A percentile compares a stretch with the other conserved stretches of the same genome.
Evolutionary conservation across 2,888 invertebrate genomes (phyloP).

Genomic region (Conchocele bisecta): DNA sequence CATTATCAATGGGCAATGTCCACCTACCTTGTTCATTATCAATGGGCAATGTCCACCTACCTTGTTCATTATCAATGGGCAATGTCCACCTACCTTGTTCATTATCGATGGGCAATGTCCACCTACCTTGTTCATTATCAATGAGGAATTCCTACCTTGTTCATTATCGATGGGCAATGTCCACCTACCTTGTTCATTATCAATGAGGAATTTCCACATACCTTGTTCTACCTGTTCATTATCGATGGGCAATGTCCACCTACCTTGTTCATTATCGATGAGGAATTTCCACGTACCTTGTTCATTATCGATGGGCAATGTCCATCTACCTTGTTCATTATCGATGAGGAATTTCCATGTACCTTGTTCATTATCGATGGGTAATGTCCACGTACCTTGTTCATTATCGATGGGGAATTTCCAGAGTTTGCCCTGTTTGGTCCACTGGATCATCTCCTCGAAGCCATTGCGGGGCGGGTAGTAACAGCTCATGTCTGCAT

Average conservation of each 20-base stretch:
- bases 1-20: background rate
- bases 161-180: background rate
- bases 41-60: background rate
- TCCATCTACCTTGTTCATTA: background rate
- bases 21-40: background rate
- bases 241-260: conserved; percentile 97
- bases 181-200: background rate
- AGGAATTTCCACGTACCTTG: background rate
- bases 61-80: background rate
- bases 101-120: background rate
- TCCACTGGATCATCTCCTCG: conserved; percentile 97
- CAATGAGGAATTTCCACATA: background rate
- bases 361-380: background rate
- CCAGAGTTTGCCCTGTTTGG: conserved; percentile 97
- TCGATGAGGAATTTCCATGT: background rate
- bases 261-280: background rate
- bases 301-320: too few relatives aligned
- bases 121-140: background rate
- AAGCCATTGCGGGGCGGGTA: conserved; percentile 90
- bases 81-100: background rate
- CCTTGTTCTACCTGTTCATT: conserved; percentile 99
- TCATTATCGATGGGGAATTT: conserved; percentile 99
- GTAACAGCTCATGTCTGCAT: background rate
- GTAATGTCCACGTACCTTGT: conserved; percentile 87
- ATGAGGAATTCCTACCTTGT: background rate